Evolutionary conservation across 2,888 invertebrate species (phyloP).

Genomic region (Noctua comes): DNA sequence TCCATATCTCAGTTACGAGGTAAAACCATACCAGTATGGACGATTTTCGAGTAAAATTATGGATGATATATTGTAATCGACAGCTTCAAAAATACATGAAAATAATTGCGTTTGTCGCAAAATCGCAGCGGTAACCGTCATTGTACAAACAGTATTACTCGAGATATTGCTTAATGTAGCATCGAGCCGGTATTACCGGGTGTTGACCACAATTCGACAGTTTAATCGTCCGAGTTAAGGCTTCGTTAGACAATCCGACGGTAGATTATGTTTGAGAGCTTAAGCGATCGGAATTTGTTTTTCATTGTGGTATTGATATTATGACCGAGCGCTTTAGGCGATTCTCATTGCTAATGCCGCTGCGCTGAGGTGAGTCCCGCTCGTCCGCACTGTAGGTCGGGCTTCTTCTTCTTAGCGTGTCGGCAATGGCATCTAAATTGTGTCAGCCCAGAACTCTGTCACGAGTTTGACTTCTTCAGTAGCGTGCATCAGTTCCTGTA

Average conservation of each 20-base stretch:
- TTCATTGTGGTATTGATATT: constrained; percentile 15
- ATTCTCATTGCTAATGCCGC: not conserved
- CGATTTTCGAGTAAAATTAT: too few species aligned
- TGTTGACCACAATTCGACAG: constrained; percentile 49
- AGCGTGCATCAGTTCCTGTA: too few species aligned
- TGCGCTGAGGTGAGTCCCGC: not conserved
- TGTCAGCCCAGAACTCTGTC: too few species aligned
- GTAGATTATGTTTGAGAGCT: constrained; percentile 38
- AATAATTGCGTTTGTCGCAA: not conserved
- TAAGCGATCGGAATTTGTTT: constrained; percentile 22
- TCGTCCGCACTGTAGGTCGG: not conserved
- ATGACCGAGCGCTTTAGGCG: not conserved
- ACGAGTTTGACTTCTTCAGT: too few species aligned
- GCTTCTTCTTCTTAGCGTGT: not conserved
- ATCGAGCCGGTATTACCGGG: not conserved
- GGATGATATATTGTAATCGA: too few species aligned
- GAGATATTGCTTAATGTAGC: constrained; percentile 29
- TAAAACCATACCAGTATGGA: not conserved
- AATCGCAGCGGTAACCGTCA: not conserved
- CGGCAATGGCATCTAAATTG: too few species aligned
- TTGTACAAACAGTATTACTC: not conserved
- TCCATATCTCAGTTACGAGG: not conserved
- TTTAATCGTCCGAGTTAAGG: constrained; percentile 32
- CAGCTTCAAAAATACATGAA: not conserved
- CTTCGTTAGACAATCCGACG: constrained; percentile 44